phyloP scores from a whole-genome alignment of 1,140 invertebrate genomes.

The Micrasema longulum region DNA sequence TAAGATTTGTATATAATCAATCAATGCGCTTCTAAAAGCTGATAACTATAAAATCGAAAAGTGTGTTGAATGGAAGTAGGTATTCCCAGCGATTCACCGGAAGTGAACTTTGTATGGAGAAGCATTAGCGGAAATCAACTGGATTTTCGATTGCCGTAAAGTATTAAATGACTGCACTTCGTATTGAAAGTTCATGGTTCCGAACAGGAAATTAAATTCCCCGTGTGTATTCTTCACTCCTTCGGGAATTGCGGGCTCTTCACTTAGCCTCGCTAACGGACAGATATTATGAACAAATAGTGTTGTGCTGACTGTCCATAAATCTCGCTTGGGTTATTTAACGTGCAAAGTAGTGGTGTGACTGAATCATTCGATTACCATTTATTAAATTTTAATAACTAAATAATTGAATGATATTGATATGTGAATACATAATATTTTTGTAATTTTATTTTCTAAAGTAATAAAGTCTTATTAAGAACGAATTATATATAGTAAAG shows the following conservation, averaged over 20 bases:
- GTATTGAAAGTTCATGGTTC: conserved; percentile 1
- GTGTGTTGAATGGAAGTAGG: too few relatives aligned
- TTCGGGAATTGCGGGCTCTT: conserved; percentile 21
- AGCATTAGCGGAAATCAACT: conserved; percentile 36
- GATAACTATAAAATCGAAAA: neutral
- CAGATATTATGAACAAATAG: neutral
- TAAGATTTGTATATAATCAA: too few relatives aligned
- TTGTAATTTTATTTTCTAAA: too few relatives aligned
- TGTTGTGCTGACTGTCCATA: too few relatives aligned
- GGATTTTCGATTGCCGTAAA: conserved; percentile 24
- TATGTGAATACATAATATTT: too few relatives aligned
- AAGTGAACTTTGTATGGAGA: conserved; percentile 26
- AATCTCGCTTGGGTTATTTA: too few relatives aligned
- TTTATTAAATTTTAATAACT: too few relatives aligned
- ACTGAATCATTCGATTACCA: too few relatives aligned
- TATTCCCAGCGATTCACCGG: conserved; percentile 26
- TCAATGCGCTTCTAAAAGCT: neutral
- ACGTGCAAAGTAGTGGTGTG: too few relatives aligned
- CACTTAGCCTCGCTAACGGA: neutral
- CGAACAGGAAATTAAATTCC: conserved; percentile 46
- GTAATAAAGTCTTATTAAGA: too few relatives aligned
- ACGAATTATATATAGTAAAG: too few relatives aligned
- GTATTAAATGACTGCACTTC: conserved; percentile 38
- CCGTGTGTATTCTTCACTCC: conserved; percentile 1
- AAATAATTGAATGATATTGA: too few relatives aligned